Evolutionary conservation across 2,113 vertebrate species (phyloP), one percentile per base, ranked within the genome.

Genomic region (Callionymus lyra): DNA sequence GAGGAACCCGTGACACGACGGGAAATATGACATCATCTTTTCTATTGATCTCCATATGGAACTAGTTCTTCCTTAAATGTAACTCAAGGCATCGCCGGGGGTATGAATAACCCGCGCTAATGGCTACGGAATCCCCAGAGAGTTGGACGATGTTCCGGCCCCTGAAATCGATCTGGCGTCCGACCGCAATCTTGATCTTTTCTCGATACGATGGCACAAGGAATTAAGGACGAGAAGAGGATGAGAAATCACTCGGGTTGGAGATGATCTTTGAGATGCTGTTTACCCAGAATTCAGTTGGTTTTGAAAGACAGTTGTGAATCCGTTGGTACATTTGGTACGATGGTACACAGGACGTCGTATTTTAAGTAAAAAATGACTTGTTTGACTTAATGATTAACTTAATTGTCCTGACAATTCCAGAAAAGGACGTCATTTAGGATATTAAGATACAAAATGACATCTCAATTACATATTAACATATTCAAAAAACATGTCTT

Each of bases 51-150:
- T 68, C 53, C 45, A 72, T 72, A 67, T 57, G 12, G 2, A 58
- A 68, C 65, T 63, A 34, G 56, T 53, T 69, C 41, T 41, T 52
- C 47, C 44, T 65, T 52, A 44, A 63, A 67, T 65, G 79, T 79
- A 82, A 86, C 68, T 74, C 73, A 76, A 83, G 75, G 74, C 72
- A 62, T 74, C 66, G 56, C 51, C 32, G 69, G 56, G 69, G 56
- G 73, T 73, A 77, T 72, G 68, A 77, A 76, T 77, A 78, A 79
- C 63, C 74, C 56, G 71, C 59, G 63, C 79, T 68, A 76, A 77
- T 66, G 56, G 71, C 71, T 85, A 79, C 82, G 76, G 81, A 77
- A 79, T 74, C 66, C 70, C 69, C 39, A 12, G 69, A 74, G 72
- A 71, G 70, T 64, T 53, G 1, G 47, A 54, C 62, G 59, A 70